Percentiles rank a stretch among this genome's conserved stretches.
phyloP scores from a whole-genome alignment of 2,113 vertebrate species.

The Lampris megalopsis region DNA sequence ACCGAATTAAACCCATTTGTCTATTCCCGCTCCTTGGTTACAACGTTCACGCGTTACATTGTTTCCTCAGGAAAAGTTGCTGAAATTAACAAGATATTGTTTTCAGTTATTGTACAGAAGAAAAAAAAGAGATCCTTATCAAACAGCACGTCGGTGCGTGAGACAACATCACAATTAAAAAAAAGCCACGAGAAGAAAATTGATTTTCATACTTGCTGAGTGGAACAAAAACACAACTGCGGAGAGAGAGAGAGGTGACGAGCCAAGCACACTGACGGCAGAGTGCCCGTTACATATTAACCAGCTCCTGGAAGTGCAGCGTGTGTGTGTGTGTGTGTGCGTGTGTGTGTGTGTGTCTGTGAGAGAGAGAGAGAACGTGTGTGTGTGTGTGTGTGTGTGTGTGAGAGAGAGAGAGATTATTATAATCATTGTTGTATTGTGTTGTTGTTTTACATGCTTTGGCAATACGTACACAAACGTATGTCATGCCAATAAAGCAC shows the following conservation, averaged over 20 bases:
- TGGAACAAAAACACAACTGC: constrained; percentile 28
- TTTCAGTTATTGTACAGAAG: constrained; percentile 10
- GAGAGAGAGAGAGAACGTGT: too few species aligned
- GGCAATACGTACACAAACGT: too few species aligned
- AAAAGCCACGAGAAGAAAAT: constrained; percentile 51
- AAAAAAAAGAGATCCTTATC: constrained; percentile 36
- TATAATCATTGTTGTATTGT: too few species aligned
- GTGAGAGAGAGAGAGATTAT: too few species aligned
- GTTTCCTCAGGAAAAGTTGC: too few species aligned
- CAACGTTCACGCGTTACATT: too few species aligned
- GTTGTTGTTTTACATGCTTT: too few species aligned
- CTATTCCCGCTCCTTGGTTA: constrained; percentile 8
- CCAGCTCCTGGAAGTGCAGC: constrained; percentile 57
- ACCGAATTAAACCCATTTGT: constrained; percentile 17
- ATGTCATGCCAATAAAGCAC: too few species aligned
- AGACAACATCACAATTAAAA: constrained; percentile 67
- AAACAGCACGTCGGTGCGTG: constrained; percentile 70
- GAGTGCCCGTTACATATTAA: constrained; percentile 76
- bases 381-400: too few species aligned
- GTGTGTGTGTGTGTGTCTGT: constrained; percentile 41
- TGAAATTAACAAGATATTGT: too few species aligned
- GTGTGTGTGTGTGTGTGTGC: too few species aligned
- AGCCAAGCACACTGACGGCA: constrained; percentile 28
- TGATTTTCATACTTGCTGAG: constrained; percentile 65
- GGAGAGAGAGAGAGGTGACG: constrained; percentile 18